phyloP scores from a whole-genome alignment of 2,113 vertebrate genomes.

The Cebus imitator region DNA sequence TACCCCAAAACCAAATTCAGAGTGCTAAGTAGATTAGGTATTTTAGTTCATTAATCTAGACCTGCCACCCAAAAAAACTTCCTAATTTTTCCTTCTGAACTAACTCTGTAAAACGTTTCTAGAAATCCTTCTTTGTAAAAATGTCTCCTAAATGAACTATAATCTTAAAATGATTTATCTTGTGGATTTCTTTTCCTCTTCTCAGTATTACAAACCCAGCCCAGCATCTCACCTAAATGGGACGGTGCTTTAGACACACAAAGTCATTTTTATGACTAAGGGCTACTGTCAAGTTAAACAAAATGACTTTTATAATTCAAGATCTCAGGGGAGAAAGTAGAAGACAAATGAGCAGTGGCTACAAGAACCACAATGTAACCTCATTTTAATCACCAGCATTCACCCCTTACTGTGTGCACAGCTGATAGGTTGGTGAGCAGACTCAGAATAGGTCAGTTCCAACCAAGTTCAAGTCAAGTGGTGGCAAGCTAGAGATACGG shows the following conservation, averaged over 20 bases:
- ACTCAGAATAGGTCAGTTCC: slow-evolving; percentile 69
- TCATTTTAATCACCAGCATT: slow-evolving; percentile 61
- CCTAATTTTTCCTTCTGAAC: background rate
- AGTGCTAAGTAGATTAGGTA: background rate
- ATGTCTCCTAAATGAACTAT: background rate
- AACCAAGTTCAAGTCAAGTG: slow-evolving; percentile 41
- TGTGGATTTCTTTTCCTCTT: background rate
- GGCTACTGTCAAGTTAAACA: background rate
- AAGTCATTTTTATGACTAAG: slow-evolving; percentile 26
- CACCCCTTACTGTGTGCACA: slow-evolving; percentile 42
- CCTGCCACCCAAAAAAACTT: background rate
- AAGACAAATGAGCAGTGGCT: slow-evolving; percentile 46
- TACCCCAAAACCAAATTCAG: background rate
- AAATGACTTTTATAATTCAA: background rate
- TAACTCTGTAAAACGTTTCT: background rate
- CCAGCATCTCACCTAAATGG: background rate
- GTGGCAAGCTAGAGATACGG: slow-evolving; percentile 48
- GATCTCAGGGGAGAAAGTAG: background rate
- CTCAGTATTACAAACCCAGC: background rate
- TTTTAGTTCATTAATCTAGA: background rate
- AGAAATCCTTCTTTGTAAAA: background rate
- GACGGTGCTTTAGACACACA: background rate
- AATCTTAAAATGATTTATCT: background rate
- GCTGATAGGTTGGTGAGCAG: slow-evolving; percentile 58
- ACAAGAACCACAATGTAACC: slow-evolving; percentile 59